phyloP scores from a whole-genome alignment of 2,888 invertebrate species.

The Eupithecia exiguata region DNA sequence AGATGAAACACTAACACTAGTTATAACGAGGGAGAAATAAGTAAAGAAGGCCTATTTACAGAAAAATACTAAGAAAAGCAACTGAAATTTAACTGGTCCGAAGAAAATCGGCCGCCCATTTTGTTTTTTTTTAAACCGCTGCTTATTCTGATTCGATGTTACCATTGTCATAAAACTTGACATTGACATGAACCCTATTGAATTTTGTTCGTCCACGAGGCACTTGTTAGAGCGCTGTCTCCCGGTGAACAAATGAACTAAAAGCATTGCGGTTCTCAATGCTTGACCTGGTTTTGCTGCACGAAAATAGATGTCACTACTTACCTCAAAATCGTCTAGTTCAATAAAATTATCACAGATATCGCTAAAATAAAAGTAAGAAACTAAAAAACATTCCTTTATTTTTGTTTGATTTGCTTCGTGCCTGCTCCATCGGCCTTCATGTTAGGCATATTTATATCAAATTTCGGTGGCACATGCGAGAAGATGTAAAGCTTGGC shows the following conservation, averaged over 20 bases:
- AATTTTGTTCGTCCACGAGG: not conserved
- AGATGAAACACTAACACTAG: conserved; percentile 60
- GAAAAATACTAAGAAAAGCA: conserved; percentile 59
- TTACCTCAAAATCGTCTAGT: not conserved
- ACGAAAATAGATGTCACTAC: conserved; percentile 2
- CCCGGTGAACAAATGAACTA: not conserved
- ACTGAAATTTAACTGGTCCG: conserved; percentile 50
- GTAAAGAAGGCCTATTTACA: conserved; percentile 50
- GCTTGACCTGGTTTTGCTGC: not conserved
- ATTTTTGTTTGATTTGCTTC: not conserved
- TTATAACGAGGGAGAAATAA: conserved; percentile 45
- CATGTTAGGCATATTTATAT: not conserved
- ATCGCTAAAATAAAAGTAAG: conserved; percentile 1
- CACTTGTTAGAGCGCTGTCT: not conserved
- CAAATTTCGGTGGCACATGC: conserved; percentile 7
- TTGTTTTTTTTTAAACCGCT: conserved; percentile 57
- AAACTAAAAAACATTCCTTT: not conserved
- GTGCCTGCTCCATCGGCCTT: not conserved
- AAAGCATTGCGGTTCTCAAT: not conserved
- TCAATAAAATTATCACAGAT: not conserved
- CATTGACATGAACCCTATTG: not conserved
- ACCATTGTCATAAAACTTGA: conserved; percentile 8
- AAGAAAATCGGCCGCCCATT: conserved; percentile 67
- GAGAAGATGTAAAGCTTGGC: conserved; percentile 63
- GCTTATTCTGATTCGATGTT: not conserved